phyloP scores from a whole-genome alignment of 2,888 invertebrate species.

The Anoplius nigerrimus region DNA sequence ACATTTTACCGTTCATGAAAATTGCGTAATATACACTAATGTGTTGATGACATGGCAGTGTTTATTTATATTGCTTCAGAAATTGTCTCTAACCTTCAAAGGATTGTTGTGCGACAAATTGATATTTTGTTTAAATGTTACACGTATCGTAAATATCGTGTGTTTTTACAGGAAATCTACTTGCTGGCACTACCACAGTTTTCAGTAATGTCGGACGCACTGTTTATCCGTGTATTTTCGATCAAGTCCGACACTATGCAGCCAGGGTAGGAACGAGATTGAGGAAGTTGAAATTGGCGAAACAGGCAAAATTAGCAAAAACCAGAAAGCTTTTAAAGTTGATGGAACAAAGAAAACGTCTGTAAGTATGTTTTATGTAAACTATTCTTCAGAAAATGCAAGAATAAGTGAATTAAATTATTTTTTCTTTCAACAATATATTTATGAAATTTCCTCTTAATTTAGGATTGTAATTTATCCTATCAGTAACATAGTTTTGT shows the following conservation, averaged over 20 bases:
- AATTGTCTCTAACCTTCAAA: too few species aligned
- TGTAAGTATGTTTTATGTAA: constrained; percentile 10
- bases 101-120: too few species aligned
- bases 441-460: too few species aligned
- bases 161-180: constrained; percentile 38
- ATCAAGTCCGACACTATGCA: constrained; percentile 78
- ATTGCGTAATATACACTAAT: too few species aligned
- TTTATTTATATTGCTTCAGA: too few species aligned
- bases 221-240: constrained; percentile 38
- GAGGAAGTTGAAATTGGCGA: constrained; percentile 82
- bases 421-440: neutral
- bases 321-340: constrained; percentile 79
- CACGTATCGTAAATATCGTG: neutral
- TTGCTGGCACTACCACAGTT: constrained; percentile 28
- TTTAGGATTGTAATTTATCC: too few species aligned
- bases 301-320: constrained; percentile 86
- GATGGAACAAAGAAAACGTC: neutral
- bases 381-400: neutral
- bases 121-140: too few species aligned
- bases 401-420: too few species aligned
- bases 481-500: too few species aligned
- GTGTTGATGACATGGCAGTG: too few species aligned
- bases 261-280: constrained; percentile 88
- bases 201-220: constrained; percentile 29
- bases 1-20: too few species aligned